Conservation (phyloP, 2,113 vertebrate species). For the Hydropotes inermis region DNA sequence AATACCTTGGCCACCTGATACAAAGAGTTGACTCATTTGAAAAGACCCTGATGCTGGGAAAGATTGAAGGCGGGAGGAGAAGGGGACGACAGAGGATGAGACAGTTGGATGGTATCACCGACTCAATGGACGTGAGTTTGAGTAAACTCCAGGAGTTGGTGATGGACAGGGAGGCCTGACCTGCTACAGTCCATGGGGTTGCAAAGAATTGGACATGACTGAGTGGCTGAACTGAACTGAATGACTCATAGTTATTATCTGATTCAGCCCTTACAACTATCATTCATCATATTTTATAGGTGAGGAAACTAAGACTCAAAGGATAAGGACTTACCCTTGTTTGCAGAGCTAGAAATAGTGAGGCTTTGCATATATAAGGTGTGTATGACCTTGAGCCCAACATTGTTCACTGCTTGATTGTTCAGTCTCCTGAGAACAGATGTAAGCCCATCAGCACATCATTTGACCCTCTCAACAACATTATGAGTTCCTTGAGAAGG, state of each 20-base stretch:
- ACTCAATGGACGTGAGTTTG: background rate
- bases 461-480: background rate
- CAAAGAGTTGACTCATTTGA: accelerated
- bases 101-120: background rate
- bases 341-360: background rate
- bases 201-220: background rate
- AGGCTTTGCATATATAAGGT: background rate
- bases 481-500: background rate
- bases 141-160: accelerated
- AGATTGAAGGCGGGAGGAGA: background rate
- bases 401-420: background rate
- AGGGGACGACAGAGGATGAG: background rate
- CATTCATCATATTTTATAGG: background rate
- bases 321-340: background rate
- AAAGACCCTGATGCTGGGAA: background rate
- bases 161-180: background rate
- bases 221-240: background rate
- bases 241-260: background rate
- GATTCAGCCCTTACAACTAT: background rate
- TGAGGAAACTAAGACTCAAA: background rate
- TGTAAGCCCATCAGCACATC: background rate
- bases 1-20: background rate
- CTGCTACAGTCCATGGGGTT: background rate
- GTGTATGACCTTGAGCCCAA: too few relatives aligned
- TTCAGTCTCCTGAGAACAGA: background rate